Percentiles rank a stretch among this genome's conserved stretches.
These are phyloP conservation scores for Anorthoa munda DNA, from an alignment of 2,888 invertebrate genomes.

Conservation along the genomic window DNA sequence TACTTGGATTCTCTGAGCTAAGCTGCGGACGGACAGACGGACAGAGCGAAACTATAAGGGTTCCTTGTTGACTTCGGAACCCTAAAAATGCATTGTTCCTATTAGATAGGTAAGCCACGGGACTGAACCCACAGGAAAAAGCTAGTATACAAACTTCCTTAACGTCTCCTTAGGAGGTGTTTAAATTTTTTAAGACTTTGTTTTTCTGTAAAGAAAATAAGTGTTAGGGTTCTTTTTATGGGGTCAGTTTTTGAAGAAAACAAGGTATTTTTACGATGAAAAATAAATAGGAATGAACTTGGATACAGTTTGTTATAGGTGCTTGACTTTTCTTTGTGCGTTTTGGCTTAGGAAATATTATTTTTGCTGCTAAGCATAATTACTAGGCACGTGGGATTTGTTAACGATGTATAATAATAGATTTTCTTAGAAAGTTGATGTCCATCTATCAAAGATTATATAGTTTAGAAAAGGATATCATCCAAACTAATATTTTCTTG, in stretches of 20 bases:
- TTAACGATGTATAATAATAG: background rate
- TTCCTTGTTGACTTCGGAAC: too few relatives aligned
- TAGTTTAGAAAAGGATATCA: background rate
- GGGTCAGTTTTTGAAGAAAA: conserved; percentile 45
- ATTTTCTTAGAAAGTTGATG: too few relatives aligned
- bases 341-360: background rate
- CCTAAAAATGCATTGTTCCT: too few relatives aligned
- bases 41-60: too few relatives aligned
- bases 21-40: too few relatives aligned
- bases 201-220: conserved; percentile 36
- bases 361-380: background rate
- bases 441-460: too few relatives aligned
- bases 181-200: conserved; percentile 5
- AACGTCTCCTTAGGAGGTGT: background rate
- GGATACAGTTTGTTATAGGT: background rate
- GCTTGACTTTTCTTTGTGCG: background rate
- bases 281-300: conserved; percentile 30
- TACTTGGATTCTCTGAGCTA: too few relatives aligned
- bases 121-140: too few relatives aligned
- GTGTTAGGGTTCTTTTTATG: conserved; percentile 47
- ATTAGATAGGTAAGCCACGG: too few relatives aligned
- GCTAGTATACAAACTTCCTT: background rate
- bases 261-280: conserved; percentile 36
- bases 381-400: background rate
- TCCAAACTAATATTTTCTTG: too few relatives aligned